Evolutionary conservation across 1,140 invertebrate species (phyloP), one percentile per base, ranked within the genome.

Genomic region (Drosophila biarmipes): DNA sequence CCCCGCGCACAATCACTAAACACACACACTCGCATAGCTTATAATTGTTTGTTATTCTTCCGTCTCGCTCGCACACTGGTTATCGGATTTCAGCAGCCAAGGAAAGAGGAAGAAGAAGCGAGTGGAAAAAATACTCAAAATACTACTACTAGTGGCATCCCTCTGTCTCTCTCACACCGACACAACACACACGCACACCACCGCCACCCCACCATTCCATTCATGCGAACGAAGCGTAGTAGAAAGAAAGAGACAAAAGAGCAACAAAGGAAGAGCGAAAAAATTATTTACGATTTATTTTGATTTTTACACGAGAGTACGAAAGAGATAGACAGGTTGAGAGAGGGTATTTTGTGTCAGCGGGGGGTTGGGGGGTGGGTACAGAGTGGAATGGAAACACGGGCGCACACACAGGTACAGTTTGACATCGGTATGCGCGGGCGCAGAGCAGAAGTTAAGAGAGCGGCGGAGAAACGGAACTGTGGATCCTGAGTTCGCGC

Each of bases 241-340:
- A 81, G 81, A 87, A 49, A 81, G 81, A 87, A 49, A 69, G 81
- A 78, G 81, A 82, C 75, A 48, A 43, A 53, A 72, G 61, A 52
- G 54, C 62, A 51, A 49, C 71, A 67, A 73, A 53, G 19, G 40
- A 37, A 24, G 21, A 56, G 17, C 63, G 48, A 46, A 72, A 80
- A 89, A 89, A 89, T 89, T 89, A 89, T 89, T 89, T 89, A 89
- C 84, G 84, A 89, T 89, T 89, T 89, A 89, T 89, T 89, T 89
- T 89, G 84, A 89, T 89, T 81, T 78, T 77, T 68, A 61, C 62
- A 59, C 74, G 59, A 49, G 63, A 10, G 0, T 19, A n/a, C 29
- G 59, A 27, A 12, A 6, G 43, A n/a, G 43, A 46, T 5, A 7
- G 4, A 2, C 6, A 48, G 6, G 17, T 17, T 4, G 45, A 19